These are phyloP conservation scores for Coleophora deauratella DNA, from an alignment of 2,888 invertebrate species.

Conservation along the genomic window DNA sequence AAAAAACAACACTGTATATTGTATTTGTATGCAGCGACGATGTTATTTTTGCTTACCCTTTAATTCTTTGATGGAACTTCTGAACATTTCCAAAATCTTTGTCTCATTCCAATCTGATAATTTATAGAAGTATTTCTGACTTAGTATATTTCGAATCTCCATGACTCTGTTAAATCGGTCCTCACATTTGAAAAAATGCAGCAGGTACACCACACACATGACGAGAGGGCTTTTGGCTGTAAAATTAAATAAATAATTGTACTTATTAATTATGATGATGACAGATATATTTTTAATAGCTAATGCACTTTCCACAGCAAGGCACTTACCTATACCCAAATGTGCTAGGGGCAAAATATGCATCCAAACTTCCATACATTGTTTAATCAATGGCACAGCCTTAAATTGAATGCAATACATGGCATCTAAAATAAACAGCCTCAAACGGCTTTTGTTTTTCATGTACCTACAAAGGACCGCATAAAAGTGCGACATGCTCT, in stretches of 20 bases:
- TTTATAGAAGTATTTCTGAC: slow-evolving; percentile 45
- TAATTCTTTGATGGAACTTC: slow-evolving; percentile 35
- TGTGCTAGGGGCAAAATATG: slow-evolving; percentile 52
- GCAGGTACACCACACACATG: slow-evolving; percentile 50
- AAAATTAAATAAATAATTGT: slow-evolving; percentile 20
- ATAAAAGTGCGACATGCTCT: slow-evolving; percentile 56
- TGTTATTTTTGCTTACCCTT: slow-evolving; percentile 38
- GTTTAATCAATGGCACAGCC: slow-evolving; percentile 47
- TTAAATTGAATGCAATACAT: slow-evolving; percentile 63
- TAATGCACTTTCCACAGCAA: too few relatives aligned
- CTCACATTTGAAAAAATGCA: slow-evolving; percentile 59
- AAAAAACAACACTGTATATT: not conserved
- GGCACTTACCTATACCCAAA: slow-evolving; percentile 46
- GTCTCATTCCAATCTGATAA: slow-evolving; percentile 55
- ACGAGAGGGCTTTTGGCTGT: slow-evolving; percentile 56
- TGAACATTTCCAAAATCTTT: slow-evolving; percentile 50
- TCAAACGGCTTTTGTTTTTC: slow-evolving; percentile 38
- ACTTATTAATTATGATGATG: not conserved
- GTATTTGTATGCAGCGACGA: too few relatives aligned
- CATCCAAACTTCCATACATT: slow-evolving; percentile 58
- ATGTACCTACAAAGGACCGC: slow-evolving; percentile 52
- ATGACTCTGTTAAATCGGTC: slow-evolving; percentile 43
- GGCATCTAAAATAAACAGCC: slow-evolving; percentile 56
- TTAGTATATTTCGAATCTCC: slow-evolving; percentile 42
- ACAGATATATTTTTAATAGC: too few relatives aligned